phyloP scores from a whole-genome alignment of 2,113 vertebrate species.

The Gnathochromis pfefferi region DNA sequence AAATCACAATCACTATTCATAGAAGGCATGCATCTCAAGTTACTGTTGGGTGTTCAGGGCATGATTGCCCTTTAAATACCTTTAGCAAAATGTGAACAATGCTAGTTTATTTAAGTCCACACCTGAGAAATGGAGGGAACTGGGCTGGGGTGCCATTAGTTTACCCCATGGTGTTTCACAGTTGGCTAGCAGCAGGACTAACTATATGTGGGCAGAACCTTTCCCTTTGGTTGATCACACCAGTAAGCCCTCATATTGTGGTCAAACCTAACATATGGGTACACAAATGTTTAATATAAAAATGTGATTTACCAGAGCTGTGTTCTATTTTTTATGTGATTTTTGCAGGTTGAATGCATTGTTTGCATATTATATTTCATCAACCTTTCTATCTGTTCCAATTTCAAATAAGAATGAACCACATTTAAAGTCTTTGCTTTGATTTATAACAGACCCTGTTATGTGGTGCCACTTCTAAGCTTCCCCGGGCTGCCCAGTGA shows the following conservation, averaged over 20 bases:
- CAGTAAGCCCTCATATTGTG: neutral
- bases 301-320: neutral
- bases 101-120: conserved; percentile 12
- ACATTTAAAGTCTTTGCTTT: neutral
- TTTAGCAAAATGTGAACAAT: conserved; percentile 28
- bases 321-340: neutral
- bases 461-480: conserved; percentile 16
- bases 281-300: neutral
- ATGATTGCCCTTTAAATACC: neutral
- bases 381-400: neutral
- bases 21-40: conserved; percentile 22
- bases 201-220: conserved; percentile 24
- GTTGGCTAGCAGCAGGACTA: conserved; percentile 3
- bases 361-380: neutral
- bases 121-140: neutral
- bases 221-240: neutral
- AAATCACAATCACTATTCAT: conserved; percentile 31
- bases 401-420: neutral
- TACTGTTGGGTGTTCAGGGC: conserved; percentile 11
- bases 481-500: conserved; percentile 32
- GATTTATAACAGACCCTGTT: neutral
- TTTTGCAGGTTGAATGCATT: neutral
- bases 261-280: neutral
- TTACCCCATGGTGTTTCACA: conserved; percentile 18
- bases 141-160: neutral